phyloP scores from a whole-genome alignment of 2,888 invertebrate species.

The Pocota personata region DNA sequence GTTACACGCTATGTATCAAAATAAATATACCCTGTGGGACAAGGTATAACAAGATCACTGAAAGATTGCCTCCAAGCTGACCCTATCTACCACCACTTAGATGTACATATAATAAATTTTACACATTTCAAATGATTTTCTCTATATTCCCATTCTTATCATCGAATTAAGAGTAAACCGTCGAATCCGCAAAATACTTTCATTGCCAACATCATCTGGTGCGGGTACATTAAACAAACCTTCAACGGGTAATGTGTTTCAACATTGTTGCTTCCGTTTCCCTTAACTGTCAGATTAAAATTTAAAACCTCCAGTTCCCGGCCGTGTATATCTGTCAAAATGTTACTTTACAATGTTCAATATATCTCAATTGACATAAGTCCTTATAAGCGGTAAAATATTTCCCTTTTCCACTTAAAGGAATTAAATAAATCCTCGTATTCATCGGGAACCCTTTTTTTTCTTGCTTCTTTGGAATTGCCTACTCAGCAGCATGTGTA shows the following conservation, averaged over 20 bases:
- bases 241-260: not conserved
- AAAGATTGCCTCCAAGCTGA: too few relatives aligned
- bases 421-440: slow-evolving; percentile 70
- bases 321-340: slow-evolving; percentile 27
- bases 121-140: too few relatives aligned
- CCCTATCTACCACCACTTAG: too few relatives aligned
- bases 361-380: slow-evolving; percentile 72
- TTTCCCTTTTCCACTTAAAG: slow-evolving; percentile 69
- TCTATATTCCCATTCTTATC: too few relatives aligned
- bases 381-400: slow-evolving; percentile 69
- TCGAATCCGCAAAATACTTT: not conserved
- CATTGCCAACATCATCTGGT: not conserved
- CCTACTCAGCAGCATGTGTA: slow-evolving; percentile 68
- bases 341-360: slow-evolving; percentile 54
- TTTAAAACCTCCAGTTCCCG: not conserved
- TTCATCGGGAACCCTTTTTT: slow-evolving; percentile 62
- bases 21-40: too few relatives aligned
- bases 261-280: not conserved
- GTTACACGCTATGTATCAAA: too few relatives aligned
- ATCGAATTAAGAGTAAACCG: too few relatives aligned
- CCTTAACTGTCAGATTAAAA: slow-evolving; percentile 12
- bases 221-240: not conserved
- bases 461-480: slow-evolving; percentile 32
- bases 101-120: too few relatives aligned
- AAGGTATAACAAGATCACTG: too few relatives aligned